Evolutionary conservation across 2,888 invertebrate genomes (phyloP).

Genomic region (Nemotelus pantherinus): DNA sequence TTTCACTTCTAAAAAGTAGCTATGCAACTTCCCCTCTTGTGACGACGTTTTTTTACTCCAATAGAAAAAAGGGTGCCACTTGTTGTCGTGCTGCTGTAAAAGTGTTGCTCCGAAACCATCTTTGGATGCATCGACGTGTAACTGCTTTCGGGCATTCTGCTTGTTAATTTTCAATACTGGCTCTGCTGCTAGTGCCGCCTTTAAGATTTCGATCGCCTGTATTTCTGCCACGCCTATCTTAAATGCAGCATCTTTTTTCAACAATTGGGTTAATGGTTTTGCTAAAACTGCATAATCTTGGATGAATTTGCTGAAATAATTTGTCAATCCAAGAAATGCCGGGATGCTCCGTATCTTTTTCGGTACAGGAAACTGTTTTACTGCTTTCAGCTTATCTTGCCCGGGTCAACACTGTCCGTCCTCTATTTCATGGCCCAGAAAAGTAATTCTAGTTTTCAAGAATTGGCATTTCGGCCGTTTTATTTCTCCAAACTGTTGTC

Average conservation of each 20-base stretch:
- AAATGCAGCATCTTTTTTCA: slow-evolving; percentile 44
- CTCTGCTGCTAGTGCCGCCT: slow-evolving; percentile 36
- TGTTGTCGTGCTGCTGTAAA: too few relatives aligned
- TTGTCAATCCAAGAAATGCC: slow-evolving; percentile 57
- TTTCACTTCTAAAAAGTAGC: too few relatives aligned
- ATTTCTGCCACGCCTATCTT: slow-evolving; percentile 54
- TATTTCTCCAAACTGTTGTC: slow-evolving; percentile 48
- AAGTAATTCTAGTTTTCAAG: slow-evolving; percentile 51
- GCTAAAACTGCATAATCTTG: slow-evolving; percentile 56
- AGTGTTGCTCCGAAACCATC: not conserved
- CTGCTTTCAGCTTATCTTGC: slow-evolving; percentile 54
- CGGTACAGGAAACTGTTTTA: slow-evolving; percentile 55
- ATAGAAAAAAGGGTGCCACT: slow-evolving; percentile 50
- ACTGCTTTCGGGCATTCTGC: slow-evolving; percentile 51
- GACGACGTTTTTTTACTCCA: slow-evolving; percentile 45
- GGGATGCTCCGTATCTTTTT: slow-evolving; percentile 54
- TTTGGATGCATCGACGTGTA: slow-evolving; percentile 56
- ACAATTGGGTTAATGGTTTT: slow-evolving; percentile 55
- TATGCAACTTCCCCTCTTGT: not conserved
- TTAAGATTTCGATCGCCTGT: slow-evolving; percentile 44
- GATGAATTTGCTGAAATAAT: slow-evolving; percentile 54
- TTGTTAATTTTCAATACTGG: slow-evolving; percentile 55
- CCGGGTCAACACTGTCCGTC: slow-evolving; percentile 54
- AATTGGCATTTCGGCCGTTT: slow-evolving; percentile 53
- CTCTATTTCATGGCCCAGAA: slow-evolving; percentile 55